These are phyloP conservation scores for Formica selysi DNA, from an alignment of 1,140 invertebrate species.

Conservation along the genomic window DNA sequence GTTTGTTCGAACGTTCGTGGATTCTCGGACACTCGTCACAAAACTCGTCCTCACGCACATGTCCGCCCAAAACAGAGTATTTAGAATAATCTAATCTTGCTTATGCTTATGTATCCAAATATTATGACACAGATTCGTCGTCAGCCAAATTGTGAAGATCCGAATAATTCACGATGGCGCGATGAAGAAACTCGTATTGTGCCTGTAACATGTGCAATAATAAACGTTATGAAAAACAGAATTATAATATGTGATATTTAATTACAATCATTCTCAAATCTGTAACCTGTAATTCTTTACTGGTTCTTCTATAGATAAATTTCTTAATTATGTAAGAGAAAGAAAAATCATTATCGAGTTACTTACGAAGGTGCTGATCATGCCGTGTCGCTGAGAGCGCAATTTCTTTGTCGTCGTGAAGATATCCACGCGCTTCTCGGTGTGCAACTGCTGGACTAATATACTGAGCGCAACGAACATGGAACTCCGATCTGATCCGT, in stretches of 20 bases:
- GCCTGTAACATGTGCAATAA: constrained; percentile 88
- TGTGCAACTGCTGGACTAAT: constrained; percentile 93
- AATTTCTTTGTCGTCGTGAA: constrained; percentile 94
- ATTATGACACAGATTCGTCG: constrained; percentile 85
- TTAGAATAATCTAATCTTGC: constrained; percentile 39
- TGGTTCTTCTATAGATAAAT: neutral
- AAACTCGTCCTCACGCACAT: constrained; percentile 56
- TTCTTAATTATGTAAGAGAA: neutral
- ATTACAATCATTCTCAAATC: neutral
- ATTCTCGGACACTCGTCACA: constrained; percentile 51
- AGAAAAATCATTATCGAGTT: neutral
- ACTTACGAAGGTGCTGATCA: constrained; percentile 93
- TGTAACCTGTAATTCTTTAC: neutral
- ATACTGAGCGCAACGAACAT: constrained; percentile 96
- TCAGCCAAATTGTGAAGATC: constrained; percentile 92
- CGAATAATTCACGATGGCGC: constrained; percentile 95
- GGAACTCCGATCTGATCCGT: constrained; percentile 94
- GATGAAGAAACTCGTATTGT: constrained; percentile 96
- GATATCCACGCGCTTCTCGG: constrained; percentile 94
- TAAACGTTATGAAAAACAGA: neutral
- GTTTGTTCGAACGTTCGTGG: constrained; percentile 62
- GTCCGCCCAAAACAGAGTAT: constrained; percentile 57
- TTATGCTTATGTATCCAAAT: constrained; percentile 28
- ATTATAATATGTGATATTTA: neutral
- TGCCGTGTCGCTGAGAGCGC: constrained; percentile 93